These are phyloP conservation scores for Tetragonula carbonaria DNA, from an alignment of 2,888 invertebrate species.

Conservation along the genomic window DNA sequence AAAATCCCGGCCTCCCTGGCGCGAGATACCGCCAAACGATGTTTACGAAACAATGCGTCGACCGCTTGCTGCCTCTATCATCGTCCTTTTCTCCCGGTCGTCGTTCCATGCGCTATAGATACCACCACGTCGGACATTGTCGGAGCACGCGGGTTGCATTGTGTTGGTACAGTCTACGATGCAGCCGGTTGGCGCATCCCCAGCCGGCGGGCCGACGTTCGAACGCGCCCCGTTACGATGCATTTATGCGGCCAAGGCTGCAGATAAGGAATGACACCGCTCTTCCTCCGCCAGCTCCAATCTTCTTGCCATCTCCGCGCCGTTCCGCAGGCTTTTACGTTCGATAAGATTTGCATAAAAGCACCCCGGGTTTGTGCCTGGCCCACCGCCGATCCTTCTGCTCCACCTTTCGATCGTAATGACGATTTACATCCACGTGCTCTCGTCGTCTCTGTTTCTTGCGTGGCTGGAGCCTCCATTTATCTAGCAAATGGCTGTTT, in stretches of 20 bases:
- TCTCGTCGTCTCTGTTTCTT: constrained; percentile 44
- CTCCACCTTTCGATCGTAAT: constrained; percentile 61
- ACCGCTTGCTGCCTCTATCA: constrained; percentile 1
- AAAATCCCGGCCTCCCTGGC: constrained; percentile 50
- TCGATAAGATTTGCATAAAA: constrained; percentile 71
- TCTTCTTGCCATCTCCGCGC: constrained; percentile 74
- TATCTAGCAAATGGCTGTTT: constrained; percentile 38
- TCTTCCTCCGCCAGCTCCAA: constrained; percentile 68
- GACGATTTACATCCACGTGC: constrained; percentile 68
- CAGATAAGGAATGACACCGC: constrained; percentile 78
- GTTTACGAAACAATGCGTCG: constrained; percentile 77
- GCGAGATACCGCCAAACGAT: constrained; percentile 76
- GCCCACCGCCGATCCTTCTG: constrained; percentile 15
- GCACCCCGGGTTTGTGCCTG: not conserved
- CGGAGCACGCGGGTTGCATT: not conserved
- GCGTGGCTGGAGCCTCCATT: constrained; percentile 10
- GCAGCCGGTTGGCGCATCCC: constrained; percentile 38
- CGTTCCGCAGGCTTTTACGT: constrained; percentile 57
- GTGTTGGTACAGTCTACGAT: constrained; percentile 4
- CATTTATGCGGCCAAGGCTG: constrained; percentile 76
- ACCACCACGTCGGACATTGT: constrained; percentile 20
- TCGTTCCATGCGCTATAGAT: constrained; percentile 7
- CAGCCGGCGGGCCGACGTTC: constrained; percentile 54
- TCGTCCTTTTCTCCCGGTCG: not conserved
- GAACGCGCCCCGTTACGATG: constrained; percentile 74